A percentile compares a stretch with the other conserved stretches of the same genome.
Evolutionary conservation across 2,113 vertebrate genomes (phyloP).

Genomic region (Epinephelus moara): DNA sequence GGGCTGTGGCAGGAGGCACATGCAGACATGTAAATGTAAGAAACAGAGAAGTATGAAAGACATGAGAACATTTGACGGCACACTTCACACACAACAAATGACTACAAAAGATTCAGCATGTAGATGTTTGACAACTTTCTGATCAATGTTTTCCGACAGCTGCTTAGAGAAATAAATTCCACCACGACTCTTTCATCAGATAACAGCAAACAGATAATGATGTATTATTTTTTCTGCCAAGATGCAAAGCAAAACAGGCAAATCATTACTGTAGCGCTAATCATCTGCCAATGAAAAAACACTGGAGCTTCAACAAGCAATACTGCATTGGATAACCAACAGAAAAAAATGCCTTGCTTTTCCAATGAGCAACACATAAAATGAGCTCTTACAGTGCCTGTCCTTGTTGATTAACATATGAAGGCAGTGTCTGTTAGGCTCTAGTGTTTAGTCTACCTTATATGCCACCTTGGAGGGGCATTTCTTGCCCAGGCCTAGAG

Average conservation of each 20-base stretch:
- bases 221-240: conserved; percentile 41
- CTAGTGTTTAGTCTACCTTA: conserved; percentile 90
- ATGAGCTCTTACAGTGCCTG: conserved; percentile 34
- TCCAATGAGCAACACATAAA: conserved; percentile 59
- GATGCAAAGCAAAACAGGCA: conserved; percentile 75
- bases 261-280: conserved; percentile 50
- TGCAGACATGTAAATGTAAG: conserved; percentile 57
- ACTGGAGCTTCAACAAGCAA: conserved; percentile 57
- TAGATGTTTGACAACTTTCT: conserved; percentile 55
- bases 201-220: conserved; percentile 49
- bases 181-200: conserved; percentile 21
- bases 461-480: conserved; percentile 99
- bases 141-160: neutral
- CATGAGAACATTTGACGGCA: conserved; percentile 30
- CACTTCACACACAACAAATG: neutral
- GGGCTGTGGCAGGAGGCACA: conserved; percentile 46
- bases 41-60: conserved; percentile 52
- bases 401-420: conserved; percentile 27
- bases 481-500: conserved; percentile 99
- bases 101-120: conserved; percentile 47
- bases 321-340: conserved; percentile 49
- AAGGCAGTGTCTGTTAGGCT: conserved; percentile 38
- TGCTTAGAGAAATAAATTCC: conserved; percentile 34
- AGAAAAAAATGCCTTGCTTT: conserved; percentile 49
- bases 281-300: conserved; percentile 44